phyloP scores from a whole-genome alignment of 2,113 vertebrate genomes.

The Haemorhous mexicanus region DNA sequence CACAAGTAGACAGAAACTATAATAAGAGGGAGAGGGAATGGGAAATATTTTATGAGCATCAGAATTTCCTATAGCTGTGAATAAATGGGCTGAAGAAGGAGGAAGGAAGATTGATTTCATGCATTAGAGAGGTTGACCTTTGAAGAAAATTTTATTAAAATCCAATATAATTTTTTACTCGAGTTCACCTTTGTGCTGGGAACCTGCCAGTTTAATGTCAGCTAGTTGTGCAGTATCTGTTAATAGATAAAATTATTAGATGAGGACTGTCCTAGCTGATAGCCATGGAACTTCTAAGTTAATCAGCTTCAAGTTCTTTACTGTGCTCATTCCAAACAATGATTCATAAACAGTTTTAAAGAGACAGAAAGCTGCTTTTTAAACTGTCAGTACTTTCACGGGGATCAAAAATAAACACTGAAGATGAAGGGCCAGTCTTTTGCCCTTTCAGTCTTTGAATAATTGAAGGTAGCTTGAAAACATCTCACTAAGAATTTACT shows the following conservation, averaged over 20 bases:
- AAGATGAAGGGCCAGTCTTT: not conserved
- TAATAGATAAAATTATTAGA: not conserved
- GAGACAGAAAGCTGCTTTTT: not conserved
- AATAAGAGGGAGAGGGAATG: not conserved
- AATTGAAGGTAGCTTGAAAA: not conserved
- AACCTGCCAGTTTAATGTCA: constrained; percentile 5
- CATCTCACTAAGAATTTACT: not conserved
- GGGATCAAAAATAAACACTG: not conserved
- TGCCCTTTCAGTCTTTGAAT: not conserved
- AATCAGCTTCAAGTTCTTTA: not conserved
- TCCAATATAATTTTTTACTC: constrained; percentile 4
- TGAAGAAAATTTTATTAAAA: constrained; percentile 52
- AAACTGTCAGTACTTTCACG: not conserved
- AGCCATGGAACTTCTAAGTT: not conserved
- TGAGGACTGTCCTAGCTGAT: not conserved
- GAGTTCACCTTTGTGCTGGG: not conserved
- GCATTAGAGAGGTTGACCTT: not conserved
- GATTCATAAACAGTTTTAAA: constrained; percentile 4
- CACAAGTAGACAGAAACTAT: not conserved
- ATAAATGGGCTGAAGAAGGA: not conserved
- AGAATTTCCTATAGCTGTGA: not conserved
- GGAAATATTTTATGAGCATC: not conserved
- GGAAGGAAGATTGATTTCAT: constrained; percentile 31
- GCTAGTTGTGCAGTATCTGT: not conserved
- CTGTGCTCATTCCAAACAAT: not conserved